Evolutionary conservation across 2,888 invertebrate species (phyloP), one percentile per base, ranked within the genome.

Genomic region (Diaphora mendica): DNA sequence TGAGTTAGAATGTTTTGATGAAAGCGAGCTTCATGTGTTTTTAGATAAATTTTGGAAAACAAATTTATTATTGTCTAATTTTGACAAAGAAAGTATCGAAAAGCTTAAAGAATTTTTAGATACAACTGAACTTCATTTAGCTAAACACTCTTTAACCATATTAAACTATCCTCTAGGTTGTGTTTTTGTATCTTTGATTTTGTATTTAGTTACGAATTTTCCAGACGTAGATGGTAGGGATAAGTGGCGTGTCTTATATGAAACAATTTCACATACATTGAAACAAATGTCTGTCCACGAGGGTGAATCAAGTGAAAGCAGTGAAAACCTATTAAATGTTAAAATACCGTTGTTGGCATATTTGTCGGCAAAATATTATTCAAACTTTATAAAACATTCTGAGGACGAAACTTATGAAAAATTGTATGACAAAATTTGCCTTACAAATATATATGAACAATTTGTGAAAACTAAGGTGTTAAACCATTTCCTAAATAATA

Each of bases 71-170:
- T 70, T 76, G 30, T 48, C 62, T 20, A 51, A 66, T 11, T 42
- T 72, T 48, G 64, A 62, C 42, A 42, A 26, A n/a, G 70, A 70
- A 70, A 67, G 70, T 17, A 67, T 75, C 11, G 48, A 67, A 66
- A 17, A 3, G 15, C 11, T 66, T 39, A 44, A 66, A 66, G n/a
- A 66, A 15, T n/a, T 66, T 26, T 42, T 66, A 42, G 42, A 42
- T 66, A 66, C n/a, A 26, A 66, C 42, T 33, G 23, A 11, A 15
- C 11, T 33, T 33, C 11, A 39, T 26, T 26, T 42, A 26, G 39
- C 66, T 62, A 30, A 30, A n/a, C n/a, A n/a, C n/a, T 35, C n/a
- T 26, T 26, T 20, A n/a, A 26, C 39, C 15, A 42, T 26, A 66
- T n/a, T 66, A 44, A 66, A n/a, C 26, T 39, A 15, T 44, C 42